These are phyloP conservation scores for Acrocyrtus sp. DNA, from an alignment of 2,888 invertebrate genomes.

Conservation along the genomic window DNA sequence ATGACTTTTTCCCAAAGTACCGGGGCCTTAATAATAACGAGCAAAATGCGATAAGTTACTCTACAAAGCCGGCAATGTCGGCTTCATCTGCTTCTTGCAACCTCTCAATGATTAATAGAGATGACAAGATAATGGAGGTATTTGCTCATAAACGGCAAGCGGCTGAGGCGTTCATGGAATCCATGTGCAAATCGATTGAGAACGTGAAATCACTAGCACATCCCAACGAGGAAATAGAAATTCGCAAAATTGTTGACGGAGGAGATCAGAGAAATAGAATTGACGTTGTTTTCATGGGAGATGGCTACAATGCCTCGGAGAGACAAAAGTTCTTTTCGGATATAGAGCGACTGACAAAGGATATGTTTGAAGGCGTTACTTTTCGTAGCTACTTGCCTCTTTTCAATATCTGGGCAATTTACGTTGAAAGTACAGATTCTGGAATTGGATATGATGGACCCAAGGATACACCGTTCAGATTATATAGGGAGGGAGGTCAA, in stretches of 20 bases:
- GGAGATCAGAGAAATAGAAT: slow-evolving; percentile 56
- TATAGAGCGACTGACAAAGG: slow-evolving; percentile 50
- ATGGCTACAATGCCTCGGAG: slow-evolving; percentile 53
- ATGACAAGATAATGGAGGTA: slow-evolving; percentile 28
- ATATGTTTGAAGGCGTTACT: slow-evolving; percentile 59
- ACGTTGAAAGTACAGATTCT: slow-evolving; percentile 54
- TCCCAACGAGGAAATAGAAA: slow-evolving; percentile 26
- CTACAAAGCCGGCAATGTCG: slow-evolving; percentile 4
- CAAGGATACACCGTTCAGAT: slow-evolving; percentile 53
- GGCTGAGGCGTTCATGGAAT: slow-evolving; percentile 20
- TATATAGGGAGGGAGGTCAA: slow-evolving; percentile 54
- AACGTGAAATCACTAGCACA: not conserved
- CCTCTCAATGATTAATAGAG: not conserved
- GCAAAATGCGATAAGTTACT: slow-evolving; percentile 16
- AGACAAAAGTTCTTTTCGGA: slow-evolving; percentile 50
- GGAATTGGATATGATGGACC: slow-evolving; percentile 60
- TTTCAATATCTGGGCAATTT: slow-evolving; percentile 62
- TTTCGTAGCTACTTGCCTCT: slow-evolving; percentile 57
- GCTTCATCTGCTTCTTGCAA: slow-evolving; percentile 1
- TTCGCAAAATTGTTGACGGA: slow-evolving; percentile 52
- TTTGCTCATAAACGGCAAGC: slow-evolving; percentile 16
- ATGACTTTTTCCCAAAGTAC: slow-evolving; percentile 20
- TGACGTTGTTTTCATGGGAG: slow-evolving; percentile 62
- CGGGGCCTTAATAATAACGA: slow-evolving; percentile 11
- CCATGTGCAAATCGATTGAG: slow-evolving; percentile 5